Percentiles rank a stretch among this genome's conserved stretches.
phyloP scores from a whole-genome alignment of 64 coral and sea anemone species.

The Exaiptasia diaphana region DNA sequence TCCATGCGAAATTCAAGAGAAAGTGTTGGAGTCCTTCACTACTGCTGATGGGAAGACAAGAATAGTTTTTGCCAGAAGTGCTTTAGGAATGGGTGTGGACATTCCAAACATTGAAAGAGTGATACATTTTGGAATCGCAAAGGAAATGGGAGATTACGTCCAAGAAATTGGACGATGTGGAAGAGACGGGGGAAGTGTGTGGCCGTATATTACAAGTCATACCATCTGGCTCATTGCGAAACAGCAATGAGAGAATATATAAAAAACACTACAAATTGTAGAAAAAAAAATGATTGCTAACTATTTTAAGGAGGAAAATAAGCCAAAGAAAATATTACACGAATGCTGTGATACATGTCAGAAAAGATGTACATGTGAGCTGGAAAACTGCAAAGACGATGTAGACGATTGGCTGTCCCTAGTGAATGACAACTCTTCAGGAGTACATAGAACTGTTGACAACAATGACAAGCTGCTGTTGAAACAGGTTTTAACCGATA shows the following conservation, averaged over 20 bases:
- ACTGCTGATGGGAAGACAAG: not conserved
- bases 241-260: slow-evolving; percentile 1
- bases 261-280: slow-evolving; percentile 1
- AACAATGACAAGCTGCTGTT: not conserved
- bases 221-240: slow-evolving; percentile 12
- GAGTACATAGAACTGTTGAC: not conserved
- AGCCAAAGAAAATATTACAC: not conserved
- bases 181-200: slow-evolving; percentile 30
- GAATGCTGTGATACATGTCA: slow-evolving; percentile 10
- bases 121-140: slow-evolving; percentile 40
- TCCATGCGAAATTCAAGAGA: slow-evolving; percentile 2
- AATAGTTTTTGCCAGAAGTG: slow-evolving; percentile 46
- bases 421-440: not conserved
- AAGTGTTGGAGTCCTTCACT: slow-evolving; percentile 29
- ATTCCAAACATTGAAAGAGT: slow-evolving; percentile 35
- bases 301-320: slow-evolving; percentile 13
- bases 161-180: slow-evolving; percentile 58
- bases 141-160: slow-evolving; percentile 38
- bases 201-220: slow-evolving; percentile 38
- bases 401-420: not conserved
- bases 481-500: slow-evolving; percentile 1
- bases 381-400: not conserved
- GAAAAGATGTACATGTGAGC: not conserved
- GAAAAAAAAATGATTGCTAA: not conserved
- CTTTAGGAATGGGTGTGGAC: slow-evolving; percentile 42